Percentiles rank a stretch among this genome's conserved stretches.
Conservation (phyloP, 2,113 vertebrate genomes). For the Myiagra hebetior region DNA sequence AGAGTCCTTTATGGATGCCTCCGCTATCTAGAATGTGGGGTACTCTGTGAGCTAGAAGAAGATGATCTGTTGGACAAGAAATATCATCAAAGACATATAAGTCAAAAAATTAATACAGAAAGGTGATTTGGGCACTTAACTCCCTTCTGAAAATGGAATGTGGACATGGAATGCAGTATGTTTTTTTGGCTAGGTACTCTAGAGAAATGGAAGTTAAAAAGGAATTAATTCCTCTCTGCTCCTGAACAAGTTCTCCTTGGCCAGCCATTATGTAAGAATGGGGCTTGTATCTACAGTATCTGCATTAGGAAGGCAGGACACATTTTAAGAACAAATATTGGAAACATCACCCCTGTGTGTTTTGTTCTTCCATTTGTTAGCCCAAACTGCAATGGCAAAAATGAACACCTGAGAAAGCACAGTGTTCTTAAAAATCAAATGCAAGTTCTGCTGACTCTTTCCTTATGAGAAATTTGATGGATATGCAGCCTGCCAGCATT, state of each 20-base stretch:
- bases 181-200: not conserved
- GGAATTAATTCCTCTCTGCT: not conserved
- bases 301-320: not conserved
- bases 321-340: not conserved
- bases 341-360: rapidly evolving
- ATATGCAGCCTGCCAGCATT: not conserved
- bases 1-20: not conserved
- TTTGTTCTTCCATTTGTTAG: not conserved
- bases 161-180: not conserved
- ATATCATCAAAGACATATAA: not conserved
- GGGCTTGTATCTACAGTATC: not conserved
- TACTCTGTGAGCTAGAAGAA: not conserved
- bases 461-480: not conserved
- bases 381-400: not conserved
- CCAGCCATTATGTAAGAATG: not conserved
- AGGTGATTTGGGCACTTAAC: not conserved
- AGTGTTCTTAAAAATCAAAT: not conserved
- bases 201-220: not conserved
- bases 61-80: not conserved
- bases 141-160: not conserved
- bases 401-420: not conserved
- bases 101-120: not conserved
- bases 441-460: not conserved
- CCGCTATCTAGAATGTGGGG: not conserved
- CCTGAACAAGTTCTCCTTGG: not conserved